Percentiles rank a stretch among this genome's conserved stretches.
Evolutionary conservation across 2,113 vertebrate species (phyloP).

Genomic region (Tragelaphus strepsiceros): DNA sequence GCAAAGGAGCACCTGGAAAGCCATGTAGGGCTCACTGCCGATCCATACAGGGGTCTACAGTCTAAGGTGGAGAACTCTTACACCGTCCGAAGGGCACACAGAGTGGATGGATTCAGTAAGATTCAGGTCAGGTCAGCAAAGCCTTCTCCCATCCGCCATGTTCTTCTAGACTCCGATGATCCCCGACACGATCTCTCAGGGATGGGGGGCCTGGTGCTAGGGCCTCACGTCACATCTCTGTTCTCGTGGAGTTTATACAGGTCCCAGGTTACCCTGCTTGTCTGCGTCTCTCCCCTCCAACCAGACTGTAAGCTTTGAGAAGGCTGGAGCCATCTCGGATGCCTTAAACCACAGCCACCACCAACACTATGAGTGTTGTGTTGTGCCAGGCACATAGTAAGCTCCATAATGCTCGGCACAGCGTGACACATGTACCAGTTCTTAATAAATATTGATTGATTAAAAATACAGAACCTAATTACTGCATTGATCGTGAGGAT

Average conservation of each 20-base stretch:
- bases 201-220: not conserved
- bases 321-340: not conserved
- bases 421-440: too few relatives aligned
- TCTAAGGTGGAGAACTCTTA: not conserved
- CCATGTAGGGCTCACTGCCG: not conserved
- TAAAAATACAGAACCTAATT: not conserved
- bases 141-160: not conserved
- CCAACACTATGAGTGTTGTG: not conserved
- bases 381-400: not conserved
- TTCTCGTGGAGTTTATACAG: rapidly evolving
- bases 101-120: not conserved
- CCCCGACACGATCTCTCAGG: not conserved
- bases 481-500: not conserved
- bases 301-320: not conserved
- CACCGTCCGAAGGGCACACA: not conserved
- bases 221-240: not conserved
- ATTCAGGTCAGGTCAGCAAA: not conserved
- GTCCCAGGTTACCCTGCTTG: not conserved
- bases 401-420: not conserved
- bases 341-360: not conserved
- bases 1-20: not conserved
- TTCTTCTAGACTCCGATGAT: not conserved
- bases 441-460: not conserved
- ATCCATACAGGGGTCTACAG: rapidly evolving
- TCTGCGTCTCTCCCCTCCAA: not conserved